These are phyloP conservation scores for Lagorchestes hirsutus DNA, from an alignment of 2,797 vertebrate species.

Conservation along the genomic window DNA sequence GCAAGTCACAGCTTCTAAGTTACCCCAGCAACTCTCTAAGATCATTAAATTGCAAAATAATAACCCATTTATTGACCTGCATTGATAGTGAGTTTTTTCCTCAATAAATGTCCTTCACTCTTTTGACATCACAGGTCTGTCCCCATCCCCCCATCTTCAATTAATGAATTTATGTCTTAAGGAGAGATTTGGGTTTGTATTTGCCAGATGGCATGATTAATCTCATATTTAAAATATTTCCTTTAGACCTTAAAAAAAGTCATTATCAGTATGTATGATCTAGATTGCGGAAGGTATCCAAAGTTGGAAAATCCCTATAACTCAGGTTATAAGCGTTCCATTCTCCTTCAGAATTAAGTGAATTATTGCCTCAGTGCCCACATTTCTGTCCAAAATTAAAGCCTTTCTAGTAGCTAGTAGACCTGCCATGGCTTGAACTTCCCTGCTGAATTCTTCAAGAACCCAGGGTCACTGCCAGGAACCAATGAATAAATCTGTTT, in stretches of 20 bases:
- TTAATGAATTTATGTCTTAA: background rate
- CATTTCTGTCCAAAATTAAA: background rate
- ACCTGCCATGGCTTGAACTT: background rate
- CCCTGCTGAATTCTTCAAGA: background rate
- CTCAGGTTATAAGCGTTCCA: background rate
- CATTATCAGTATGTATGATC: background rate
- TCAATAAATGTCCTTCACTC: background rate
- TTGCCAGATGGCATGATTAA: background rate
- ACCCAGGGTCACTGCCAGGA: background rate
- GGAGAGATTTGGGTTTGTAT: background rate
- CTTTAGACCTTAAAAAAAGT: background rate
- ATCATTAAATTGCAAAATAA: background rate
- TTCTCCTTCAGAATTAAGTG: background rate
- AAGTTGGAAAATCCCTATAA: background rate
- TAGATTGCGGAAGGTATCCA: background rate
- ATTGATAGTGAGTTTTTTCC: background rate
- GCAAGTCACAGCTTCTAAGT: background rate
- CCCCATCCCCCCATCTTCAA: background rate
- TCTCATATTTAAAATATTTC: background rate
- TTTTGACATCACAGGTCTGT: background rate
- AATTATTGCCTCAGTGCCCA: background rate
- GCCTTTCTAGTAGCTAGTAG: background rate
- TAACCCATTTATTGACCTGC: background rate
- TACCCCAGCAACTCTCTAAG: background rate
- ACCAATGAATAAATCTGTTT: background rate